Evolutionary conservation across 2,113 vertebrate genomes (phyloP).

Genomic region (Turdus rufiventris): DNA sequence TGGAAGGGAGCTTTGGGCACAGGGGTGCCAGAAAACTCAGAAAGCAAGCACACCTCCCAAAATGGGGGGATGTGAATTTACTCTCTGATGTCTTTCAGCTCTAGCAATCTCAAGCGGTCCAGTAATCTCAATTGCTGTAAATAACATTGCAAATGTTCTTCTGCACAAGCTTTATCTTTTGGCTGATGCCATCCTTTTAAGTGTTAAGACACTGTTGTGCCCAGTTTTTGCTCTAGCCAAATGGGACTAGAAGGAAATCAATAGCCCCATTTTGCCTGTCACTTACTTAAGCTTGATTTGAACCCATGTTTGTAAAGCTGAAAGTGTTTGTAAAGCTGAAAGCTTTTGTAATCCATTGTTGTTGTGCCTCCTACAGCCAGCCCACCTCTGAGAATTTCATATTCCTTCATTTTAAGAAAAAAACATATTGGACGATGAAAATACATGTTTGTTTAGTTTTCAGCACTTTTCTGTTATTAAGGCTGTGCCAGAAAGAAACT

Average conservation of each 20-base stretch:
- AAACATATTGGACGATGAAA: not conserved
- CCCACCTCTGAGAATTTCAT: not conserved
- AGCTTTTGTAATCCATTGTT: not conserved
- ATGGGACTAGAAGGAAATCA: conserved; percentile 48
- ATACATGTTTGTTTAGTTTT: not conserved
- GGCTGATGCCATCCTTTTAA: not conserved
- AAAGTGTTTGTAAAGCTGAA: conserved; percentile 11
- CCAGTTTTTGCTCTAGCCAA: conserved; percentile 27
- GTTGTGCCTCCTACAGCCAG: not conserved
- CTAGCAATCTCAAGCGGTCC: not conserved
- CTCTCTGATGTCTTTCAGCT: not conserved
- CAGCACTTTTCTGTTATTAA: not conserved
- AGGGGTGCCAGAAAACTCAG: not conserved
- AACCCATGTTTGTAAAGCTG: conserved; percentile 35
- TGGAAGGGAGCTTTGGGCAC: not conserved
- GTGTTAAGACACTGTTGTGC: not conserved
- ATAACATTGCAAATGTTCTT: not conserved
- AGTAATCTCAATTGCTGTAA: not conserved
- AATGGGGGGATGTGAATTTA: not conserved
- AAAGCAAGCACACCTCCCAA: not conserved
- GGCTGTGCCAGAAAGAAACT: not conserved
- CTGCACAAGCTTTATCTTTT: not conserved
- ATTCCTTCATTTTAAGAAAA: not conserved
- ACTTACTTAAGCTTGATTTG: conserved; percentile 54
- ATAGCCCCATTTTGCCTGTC: conserved; percentile 43